Evolutionary conservation across 2,797 vertebrate genomes (phyloP), one percentile per base, ranked within the genome.

Genomic region (Aldrovandia affinis): DNA sequence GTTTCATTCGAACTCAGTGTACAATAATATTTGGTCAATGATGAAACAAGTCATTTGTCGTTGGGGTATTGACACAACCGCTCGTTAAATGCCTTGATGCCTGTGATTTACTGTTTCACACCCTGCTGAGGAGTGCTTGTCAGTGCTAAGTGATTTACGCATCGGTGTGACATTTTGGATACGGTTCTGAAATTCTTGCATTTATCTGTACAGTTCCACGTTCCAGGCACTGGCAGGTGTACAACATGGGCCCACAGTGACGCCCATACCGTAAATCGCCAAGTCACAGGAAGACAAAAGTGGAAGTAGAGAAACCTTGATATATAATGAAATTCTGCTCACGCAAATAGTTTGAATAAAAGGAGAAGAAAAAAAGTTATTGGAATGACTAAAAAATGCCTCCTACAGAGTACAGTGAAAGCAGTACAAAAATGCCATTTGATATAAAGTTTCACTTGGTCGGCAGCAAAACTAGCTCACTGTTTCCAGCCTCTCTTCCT

Each of bases 401-500:
- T 20, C 55, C 57, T 47, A 3, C 39, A 18, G n/a, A 25, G 78
- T 47, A 25, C 18, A 44, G 70, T 77, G 42, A 47, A 77, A 77
- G 73, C n/a, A 7, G 59, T 65, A 33, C 61, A 42, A 54, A 80
- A 80, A 33, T 61, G 36, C 22, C 18, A 36, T 70, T 84, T 81
- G 22, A 33, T 73, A n/a, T 55, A 30, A 84, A 28, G 50, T 63
- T 39, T 42, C 63, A 36, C 42, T 81, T 73, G 20, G 81, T 85
- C 33, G 68, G 25, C 7, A 33, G 22, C 5, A 18, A 78, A 81
- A 57, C 50, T 42, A 18, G 39, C 57, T 18, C 61, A 9, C 55
- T 54, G 30, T 68, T 81, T 78, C 68, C 68, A 81, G 22, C 88
- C 83, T 87, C 86, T 83, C 39, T n/a, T n/a, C n/a, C n/a, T 86